Conservation (phyloP, 2,797 vertebrate genomes). For the Anabacerthia variegaticeps region DNA sequence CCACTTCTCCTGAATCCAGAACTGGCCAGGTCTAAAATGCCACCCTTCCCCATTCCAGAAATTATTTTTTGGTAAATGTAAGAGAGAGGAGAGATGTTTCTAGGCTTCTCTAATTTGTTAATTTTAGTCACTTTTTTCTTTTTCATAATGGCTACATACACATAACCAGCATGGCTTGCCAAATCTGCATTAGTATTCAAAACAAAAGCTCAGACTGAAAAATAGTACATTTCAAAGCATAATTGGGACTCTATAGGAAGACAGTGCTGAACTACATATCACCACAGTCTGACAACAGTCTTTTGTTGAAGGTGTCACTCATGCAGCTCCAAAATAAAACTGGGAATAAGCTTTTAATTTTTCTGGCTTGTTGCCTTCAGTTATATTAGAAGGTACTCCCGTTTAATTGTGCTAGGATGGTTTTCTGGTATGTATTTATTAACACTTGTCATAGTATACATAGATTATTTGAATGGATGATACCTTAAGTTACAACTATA, state of each 20-base stretch:
- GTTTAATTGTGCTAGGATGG: background rate
- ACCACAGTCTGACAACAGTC: background rate
- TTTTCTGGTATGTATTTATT: background rate
- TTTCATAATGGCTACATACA: accelerated
- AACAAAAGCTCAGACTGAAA: background rate
- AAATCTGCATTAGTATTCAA: background rate
- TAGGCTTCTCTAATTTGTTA: background rate
- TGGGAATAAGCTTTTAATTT: background rate
- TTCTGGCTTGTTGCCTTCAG: background rate
- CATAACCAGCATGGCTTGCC: background rate
- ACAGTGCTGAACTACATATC: background rate
- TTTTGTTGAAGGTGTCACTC: background rate
- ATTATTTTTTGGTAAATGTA: background rate
- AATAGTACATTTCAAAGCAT: background rate
- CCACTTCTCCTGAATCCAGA: background rate
- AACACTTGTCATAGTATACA: background rate
- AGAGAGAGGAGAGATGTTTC: background rate
- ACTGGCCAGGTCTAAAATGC: background rate
- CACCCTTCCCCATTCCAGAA: background rate
- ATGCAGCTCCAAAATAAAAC: background rate
- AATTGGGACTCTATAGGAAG: background rate
- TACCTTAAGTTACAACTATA: background rate
- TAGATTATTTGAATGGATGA: background rate
- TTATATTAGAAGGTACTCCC: background rate
- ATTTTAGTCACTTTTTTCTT: background rate